Evolutionary conservation across 1,140 invertebrate genomes (phyloP).

Genomic region (Zaprionus taronus): DNA sequence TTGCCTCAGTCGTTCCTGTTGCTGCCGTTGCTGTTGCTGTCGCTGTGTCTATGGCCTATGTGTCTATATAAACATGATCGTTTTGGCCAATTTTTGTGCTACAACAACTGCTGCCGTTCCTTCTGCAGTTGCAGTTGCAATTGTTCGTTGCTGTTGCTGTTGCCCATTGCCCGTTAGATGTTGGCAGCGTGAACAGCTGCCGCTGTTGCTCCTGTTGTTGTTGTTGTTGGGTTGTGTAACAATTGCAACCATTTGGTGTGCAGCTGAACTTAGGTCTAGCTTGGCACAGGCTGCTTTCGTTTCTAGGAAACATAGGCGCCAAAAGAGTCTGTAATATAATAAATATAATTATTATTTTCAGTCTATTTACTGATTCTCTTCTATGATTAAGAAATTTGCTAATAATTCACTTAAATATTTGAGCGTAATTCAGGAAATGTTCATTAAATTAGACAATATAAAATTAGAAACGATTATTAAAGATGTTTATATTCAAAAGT

Average conservation of each 20-base stretch:
- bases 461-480: not conserved
- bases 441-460: not conserved
- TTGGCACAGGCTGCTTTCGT: conserved; percentile 1
- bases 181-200: conserved; percentile 6
- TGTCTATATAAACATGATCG: conserved; percentile 78
- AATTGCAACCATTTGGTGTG: conserved; percentile 50
- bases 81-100: conserved; percentile 76
- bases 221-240: conserved; percentile 61
- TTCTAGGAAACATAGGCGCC: conserved; percentile 24
- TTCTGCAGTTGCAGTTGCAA: conserved; percentile 42
- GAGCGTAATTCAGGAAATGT: not conserved
- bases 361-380: not conserved
- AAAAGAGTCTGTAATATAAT: conserved; percentile 19
- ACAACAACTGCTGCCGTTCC: conserved; percentile 47
- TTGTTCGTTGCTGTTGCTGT: conserved; percentile 32
- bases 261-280: conserved; percentile 20
- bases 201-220: conserved; percentile 25
- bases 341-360: conserved; percentile 1
- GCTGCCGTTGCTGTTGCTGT: conserved; percentile 24
- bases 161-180: conserved; percentile 13
- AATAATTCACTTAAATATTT: not conserved
- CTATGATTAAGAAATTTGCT: not conserved
- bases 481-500: no score
- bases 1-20: conserved; percentile 41
- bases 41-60: conserved; percentile 54